Base-by-base conservation (phyloP, 2,888 invertebrate genomes). In the Pandemis cinnamomeana region DNA sequence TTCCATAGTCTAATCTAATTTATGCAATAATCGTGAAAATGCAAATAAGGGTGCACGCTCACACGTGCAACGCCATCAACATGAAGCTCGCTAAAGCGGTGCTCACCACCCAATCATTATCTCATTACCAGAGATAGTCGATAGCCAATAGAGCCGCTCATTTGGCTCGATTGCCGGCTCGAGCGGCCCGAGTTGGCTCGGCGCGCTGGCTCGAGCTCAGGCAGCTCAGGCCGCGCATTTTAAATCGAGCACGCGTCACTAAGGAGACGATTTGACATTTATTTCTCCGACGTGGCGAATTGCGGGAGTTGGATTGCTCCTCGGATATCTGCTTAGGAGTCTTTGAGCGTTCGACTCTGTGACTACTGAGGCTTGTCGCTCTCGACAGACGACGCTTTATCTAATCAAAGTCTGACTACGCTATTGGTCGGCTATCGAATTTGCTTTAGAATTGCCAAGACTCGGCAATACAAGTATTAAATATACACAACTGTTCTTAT, bases 261-360 rank as follows among this genome's bases (percentile, higher is more conserved):
- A 42, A 71, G 62, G 68, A 68, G 73, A 64, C 73, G 73, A 69
- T 64, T 58, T 73, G 73, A 73, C 73, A 44, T 69, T 73, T 69
- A 73, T 73, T 73, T 51, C 64, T 73, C 8, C 64, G 64, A 69
- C 73, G 73, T 60, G 72, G 68, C 4, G 67, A n/a, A 44, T 20
- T 15, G 67, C 27, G 8, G 46, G 53, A 60, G 44, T 60, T n/a
- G 11, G 69, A 72, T 58, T 60, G 46, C 60, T 46, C 51, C 60
- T 72, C 69, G 73, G 64, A 73, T 73, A 51, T 69, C 67, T 62
- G 15, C 15, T 67, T 15, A 8, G 15, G 42, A 61, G 42, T 42
- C 58, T 58, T 61, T 5, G 51, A 13, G 7, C 51, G 53, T 41
- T 15, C 15, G 53, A 41, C n/a, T 41, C 15, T 13, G 10, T 66